Evolutionary conservation across 1,140 invertebrate species (phyloP).

Genomic region (Drosophila bifasciata): DNA sequence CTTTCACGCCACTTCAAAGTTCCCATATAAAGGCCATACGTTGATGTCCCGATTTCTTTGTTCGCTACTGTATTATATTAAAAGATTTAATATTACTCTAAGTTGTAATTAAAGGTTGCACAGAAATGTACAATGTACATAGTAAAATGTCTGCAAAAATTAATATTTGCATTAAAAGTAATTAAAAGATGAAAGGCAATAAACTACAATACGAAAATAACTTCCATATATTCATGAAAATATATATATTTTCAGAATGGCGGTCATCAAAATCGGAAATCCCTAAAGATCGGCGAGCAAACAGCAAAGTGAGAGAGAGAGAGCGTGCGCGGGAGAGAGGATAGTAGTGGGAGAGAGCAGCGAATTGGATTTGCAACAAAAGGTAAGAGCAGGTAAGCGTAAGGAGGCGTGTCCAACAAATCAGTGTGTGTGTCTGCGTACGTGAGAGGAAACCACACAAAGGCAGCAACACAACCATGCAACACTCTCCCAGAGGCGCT

Average conservation of each 20-base stretch:
- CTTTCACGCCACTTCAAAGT: too few species aligned
- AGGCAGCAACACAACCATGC: slow-evolving; percentile 4
- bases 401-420: slow-evolving; percentile 74
- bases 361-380: slow-evolving; percentile 69
- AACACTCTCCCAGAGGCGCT: slow-evolving; percentile 1
- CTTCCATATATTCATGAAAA: neutral
- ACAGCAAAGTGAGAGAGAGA: slow-evolving; percentile 4
- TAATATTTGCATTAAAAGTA: too few species aligned
- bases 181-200: too few species aligned
- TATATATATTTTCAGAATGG: slow-evolving; percentile 39
- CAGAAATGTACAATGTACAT: too few species aligned
- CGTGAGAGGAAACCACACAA: slow-evolving; percentile 17
- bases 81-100: too few species aligned
- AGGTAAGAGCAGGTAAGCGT: slow-evolving; percentile 71
- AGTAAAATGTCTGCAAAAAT: too few species aligned
- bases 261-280: slow-evolving; percentile 45
- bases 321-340: slow-evolving; percentile 12
- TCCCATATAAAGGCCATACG: too few species aligned
- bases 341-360: slow-evolving; percentile 7
- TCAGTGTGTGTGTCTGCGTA: slow-evolving; percentile 16
- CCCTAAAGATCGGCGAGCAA: neutral
- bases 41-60: too few species aligned
- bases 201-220: too few species aligned
- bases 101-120: too few species aligned
- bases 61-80: too few species aligned